Evolutionary conservation across 1,140 invertebrate genomes (phyloP), one percentile per base, ranked within the genome.

Genomic region (Trichonephila clavipes): DNA sequence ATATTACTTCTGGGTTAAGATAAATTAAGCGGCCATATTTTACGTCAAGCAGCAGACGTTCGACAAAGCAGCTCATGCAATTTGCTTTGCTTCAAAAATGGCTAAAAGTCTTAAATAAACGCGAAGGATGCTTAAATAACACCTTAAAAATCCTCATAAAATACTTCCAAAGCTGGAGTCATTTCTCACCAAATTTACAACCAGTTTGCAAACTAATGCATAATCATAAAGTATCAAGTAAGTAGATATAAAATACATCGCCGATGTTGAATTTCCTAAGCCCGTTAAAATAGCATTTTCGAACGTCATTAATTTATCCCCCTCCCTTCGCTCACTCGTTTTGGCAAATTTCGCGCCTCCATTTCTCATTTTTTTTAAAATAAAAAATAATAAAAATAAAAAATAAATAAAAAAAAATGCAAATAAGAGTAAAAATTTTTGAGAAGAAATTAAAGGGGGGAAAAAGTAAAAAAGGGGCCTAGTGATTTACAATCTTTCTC

Each of bases 151-250:
- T 82, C 77, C 61, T 62, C 89, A 61, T 82, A 82, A 90, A 90
- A 90, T 81, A 90, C 66, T 82, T 24, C 69, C 82, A 90, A 87
- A 61, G 72, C 82, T 19, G 19, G 21, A 85, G 62, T 77, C 91
- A 92, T 92, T 92, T 86, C 83, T 92, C 91, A 92, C n/a, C 21
- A 83, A 86, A 87, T 92, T 92, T 92, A 92, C 91, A 87, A 85
- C 91, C 40, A 92, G 91, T 92, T 87, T 87, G 64, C 83, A 92
- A 92, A 92, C 82, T 92, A 92, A 87, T 86, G 83, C 91, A 92
- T 92, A 92, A 92, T 92, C 91, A 92, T 92, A 92, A 92, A 92
- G 85, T 92, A 83, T 92, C 62, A 83, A 90, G 72, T 88, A 88
- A 86, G 62, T 72, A 87, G 61, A 92, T 92, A 92, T 87, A 92